Evolutionary conservation across 2,113 vertebrate species (phyloP).

Genomic region (Mesembrinibis cayennensis): DNA sequence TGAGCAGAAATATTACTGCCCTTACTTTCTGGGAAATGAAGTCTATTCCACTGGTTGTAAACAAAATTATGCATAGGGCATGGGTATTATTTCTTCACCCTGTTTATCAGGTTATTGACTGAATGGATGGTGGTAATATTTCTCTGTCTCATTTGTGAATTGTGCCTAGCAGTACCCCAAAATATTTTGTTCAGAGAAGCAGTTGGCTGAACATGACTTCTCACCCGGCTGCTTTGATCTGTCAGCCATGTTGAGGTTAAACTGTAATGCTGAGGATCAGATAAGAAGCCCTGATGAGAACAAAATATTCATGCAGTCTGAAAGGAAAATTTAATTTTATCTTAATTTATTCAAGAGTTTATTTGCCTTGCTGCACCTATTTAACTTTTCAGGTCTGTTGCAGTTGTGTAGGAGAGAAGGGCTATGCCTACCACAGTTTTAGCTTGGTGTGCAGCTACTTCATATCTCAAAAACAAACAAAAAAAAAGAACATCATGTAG

Average conservation of each 20-base stretch:
- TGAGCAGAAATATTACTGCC: neutral
- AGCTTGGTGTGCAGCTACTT: neutral
- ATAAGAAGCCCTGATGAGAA: neutral
- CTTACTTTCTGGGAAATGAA: neutral
- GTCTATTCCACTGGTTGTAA: neutral
- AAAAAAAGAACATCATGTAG: no score
- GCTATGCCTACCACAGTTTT: neutral
- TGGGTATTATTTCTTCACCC: neutral
- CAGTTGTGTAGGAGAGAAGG: neutral
- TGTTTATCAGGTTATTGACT: neutral
- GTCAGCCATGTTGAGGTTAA: neutral
- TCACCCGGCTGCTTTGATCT: neutral
- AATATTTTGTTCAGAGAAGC: neutral
- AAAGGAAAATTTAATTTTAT: neutral
- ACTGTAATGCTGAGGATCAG: neutral
- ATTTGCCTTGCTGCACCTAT: neutral
- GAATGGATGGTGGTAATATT: neutral
- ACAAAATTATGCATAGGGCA: neutral
- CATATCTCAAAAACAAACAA: neutral
- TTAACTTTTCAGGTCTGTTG: neutral
- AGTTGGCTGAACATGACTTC: neutral
- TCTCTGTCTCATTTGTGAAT: neutral
- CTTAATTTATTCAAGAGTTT: neutral
- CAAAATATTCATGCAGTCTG: neutral
- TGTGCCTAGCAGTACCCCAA: neutral